phyloP scores from a whole-genome alignment of 1,140 invertebrate species.

The Drosophila suzukii region DNA sequence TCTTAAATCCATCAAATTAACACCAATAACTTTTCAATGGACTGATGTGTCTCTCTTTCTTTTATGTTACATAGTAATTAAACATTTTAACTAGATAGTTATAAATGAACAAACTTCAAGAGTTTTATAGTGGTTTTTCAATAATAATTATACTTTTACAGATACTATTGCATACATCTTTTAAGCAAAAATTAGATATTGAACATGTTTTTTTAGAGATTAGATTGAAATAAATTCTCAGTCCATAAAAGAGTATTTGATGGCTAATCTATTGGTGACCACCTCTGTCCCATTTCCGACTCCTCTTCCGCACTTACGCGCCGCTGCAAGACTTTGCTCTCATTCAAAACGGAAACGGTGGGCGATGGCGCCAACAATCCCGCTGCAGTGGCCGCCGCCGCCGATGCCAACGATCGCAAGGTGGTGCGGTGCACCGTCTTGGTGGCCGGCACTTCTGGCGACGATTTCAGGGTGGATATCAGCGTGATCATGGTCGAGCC shows the following conservation, averaged over 20 bases:
- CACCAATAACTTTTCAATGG: neutral
- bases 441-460: slow-evolving; percentile 51
- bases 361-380: slow-evolving; percentile 72
- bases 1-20: neutral
- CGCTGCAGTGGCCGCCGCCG: slow-evolving; percentile 63
- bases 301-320: slow-evolving; percentile 88
- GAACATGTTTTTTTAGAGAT: too few relatives aligned
- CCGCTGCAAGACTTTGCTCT: slow-evolving; percentile 92
- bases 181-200: too few relatives aligned
- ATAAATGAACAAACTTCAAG: too few relatives aligned
- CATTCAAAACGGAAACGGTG: slow-evolving; percentile 84
- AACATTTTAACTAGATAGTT: too few relatives aligned
- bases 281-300: neutral
- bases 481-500: slow-evolving; percentile 60
- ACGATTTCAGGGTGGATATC: slow-evolving; percentile 49
- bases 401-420: slow-evolving; percentile 58
- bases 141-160: too few relatives aligned
- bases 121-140: too few relatives aligned
- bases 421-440: slow-evolving; percentile 69
- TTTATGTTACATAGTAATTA: too few relatives aligned
- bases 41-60: neutral
- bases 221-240: neutral
- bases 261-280: neutral
- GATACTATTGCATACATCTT: too few relatives aligned
- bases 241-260: neutral